Evolutionary conservation across 2,797 vertebrate species (phyloP), one percentile per base, ranked within the genome.

Genomic region (Myotis myotis): DNA sequence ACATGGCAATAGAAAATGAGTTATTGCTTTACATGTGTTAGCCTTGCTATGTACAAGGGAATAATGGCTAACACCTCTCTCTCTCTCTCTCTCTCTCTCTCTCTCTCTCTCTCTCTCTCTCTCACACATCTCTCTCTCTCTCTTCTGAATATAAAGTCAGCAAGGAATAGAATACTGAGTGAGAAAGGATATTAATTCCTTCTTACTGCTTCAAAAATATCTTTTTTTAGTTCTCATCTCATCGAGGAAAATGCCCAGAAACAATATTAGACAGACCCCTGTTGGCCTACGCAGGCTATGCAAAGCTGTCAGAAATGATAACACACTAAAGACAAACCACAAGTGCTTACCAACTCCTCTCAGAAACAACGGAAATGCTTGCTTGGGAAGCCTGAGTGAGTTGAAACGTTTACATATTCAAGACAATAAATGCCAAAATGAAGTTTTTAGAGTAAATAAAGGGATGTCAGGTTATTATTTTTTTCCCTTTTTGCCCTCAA

Each of bases 21-120:
- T 98, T 98, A 99, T 99, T 99, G 98, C 98, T 98, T 98, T 99
- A 98, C 98, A 99, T 98, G 98, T 98, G 98, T 98, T 98, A 98
- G 98, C 98, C 96, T 97, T 98, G 98, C 98, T 98, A 98, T 98
- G 98, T 98, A 98, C 98, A 98, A 98, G 98, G 98, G 98, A 98
- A 98, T 98, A 98, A 98, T 98, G 98, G 98, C 96, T 97, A 98
- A 97, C 68, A 96, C 97, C 98, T 98, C 98, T 96, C 92, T 88
- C 88, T 60, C 95, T 97, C 96, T 47, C 13, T 17, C 17, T 25
- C 15, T 44, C 23, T 44, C 64, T 66, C n/a, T 33, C n/a, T 66
- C 98, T 96, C 92, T 88, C 87, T 66, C 95, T 97, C 96, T 64
- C 23, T 30, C 28, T 25, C 25, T 44, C 12, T 41, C 60, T 30